Evolutionary conservation across 2,888 invertebrate genomes (phyloP).

Genomic region (Crepidodera aurea): DNA sequence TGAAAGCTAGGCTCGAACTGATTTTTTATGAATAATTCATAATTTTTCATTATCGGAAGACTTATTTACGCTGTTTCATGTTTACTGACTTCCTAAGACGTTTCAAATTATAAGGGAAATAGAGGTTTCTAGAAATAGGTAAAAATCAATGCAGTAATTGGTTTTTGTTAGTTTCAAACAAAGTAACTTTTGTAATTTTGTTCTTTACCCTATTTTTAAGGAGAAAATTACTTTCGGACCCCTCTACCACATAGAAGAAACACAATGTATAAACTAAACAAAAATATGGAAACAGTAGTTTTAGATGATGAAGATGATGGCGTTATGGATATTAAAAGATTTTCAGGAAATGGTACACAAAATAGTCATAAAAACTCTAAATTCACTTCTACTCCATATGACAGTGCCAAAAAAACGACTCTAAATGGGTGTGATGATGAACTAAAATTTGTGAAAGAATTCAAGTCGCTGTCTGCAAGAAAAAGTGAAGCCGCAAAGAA

Average conservation of each 20-base stretch:
- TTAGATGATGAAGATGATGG: slow-evolving; percentile 50
- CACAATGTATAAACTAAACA: slow-evolving; percentile 21
- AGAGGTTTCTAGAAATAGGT: too few relatives aligned
- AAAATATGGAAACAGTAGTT: slow-evolving; percentile 37
- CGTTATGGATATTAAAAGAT: slow-evolving; percentile 29
- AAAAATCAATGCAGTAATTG: too few relatives aligned
- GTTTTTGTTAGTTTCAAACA: too few relatives aligned
- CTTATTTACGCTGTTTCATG: too few relatives aligned
- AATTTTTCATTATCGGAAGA: too few relatives aligned
- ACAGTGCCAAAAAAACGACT: slow-evolving; percentile 2
- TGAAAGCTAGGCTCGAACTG: too few relatives aligned
- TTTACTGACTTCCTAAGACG: too few relatives aligned
- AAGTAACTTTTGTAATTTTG: background rate
- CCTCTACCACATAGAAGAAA: slow-evolving; percentile 28
- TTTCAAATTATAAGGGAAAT: too few relatives aligned
- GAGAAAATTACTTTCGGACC: slow-evolving; percentile 24
- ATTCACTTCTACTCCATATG: slow-evolving; percentile 39
- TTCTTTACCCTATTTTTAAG: slow-evolving; percentile 23
- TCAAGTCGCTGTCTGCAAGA: slow-evolving; percentile 46
- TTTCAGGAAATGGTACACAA: background rate
- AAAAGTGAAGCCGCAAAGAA: slow-evolving; percentile 43
- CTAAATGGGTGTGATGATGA: slow-evolving; percentile 44
- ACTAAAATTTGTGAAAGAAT: slow-evolving; percentile 50
- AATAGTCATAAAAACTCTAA: slow-evolving; percentile 15
- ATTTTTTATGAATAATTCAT: too few relatives aligned